Percentiles rank a stretch among this genome's conserved stretches.
Evolutionary conservation across 1,140 invertebrate genomes (phyloP).

Genomic region (Sycophaga agraensis): DNA sequence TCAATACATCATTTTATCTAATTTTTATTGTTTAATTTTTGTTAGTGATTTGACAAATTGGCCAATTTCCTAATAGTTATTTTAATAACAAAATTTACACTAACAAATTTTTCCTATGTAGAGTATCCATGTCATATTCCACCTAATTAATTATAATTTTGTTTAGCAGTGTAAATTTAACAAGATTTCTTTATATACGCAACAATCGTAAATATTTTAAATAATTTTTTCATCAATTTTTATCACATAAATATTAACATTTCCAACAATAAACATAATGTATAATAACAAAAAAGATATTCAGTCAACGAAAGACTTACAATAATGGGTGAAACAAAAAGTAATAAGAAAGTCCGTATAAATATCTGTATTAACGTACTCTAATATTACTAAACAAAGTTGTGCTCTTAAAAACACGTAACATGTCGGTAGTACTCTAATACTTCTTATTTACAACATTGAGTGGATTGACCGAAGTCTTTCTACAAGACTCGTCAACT

Average conservation of each 20-base stretch:
- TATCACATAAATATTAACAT: conserved; percentile 14
- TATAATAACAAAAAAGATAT: conserved; percentile 16
- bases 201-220: conserved; percentile 6
- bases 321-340: conserved; percentile 8
- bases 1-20: conserved; percentile 5
- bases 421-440: conserved; percentile 11
- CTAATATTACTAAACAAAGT: neutral
- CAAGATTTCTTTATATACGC: neutral
- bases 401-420: conserved; percentile 5
- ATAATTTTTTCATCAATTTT: neutral
- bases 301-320: conserved; percentile 5
- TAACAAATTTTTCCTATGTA: neutral
- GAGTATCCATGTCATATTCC: neutral
- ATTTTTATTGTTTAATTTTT: conserved; percentile 8
- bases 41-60: conserved; percentile 6
- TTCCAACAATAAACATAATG: conserved; percentile 24
- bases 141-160: neutral
- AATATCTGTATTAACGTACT: conserved; percentile 20
- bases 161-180: conserved; percentile 6
- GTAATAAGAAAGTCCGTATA: conserved; percentile 24
- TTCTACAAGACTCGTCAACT: neutral
- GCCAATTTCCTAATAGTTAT: neutral
- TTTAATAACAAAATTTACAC: conserved; percentile 5
- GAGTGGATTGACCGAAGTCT: neutral
- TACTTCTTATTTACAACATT: conserved; percentile 24